Base-by-base conservation (phyloP, 1,140 invertebrate genomes). In the Habropoda laboriosa region DNA sequence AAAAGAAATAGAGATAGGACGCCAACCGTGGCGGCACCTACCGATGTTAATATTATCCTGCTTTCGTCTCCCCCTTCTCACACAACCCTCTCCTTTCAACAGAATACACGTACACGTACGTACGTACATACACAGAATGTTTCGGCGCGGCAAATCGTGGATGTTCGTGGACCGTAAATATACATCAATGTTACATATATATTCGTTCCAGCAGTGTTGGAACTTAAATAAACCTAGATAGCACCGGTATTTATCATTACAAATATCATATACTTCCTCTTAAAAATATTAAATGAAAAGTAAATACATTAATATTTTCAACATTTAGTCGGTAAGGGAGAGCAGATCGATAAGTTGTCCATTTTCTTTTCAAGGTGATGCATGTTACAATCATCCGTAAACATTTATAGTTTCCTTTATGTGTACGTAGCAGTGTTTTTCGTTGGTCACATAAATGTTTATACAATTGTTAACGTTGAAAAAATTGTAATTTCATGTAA, bases 311-410 rank as follows among this genome's bases (percentile, higher is more conserved):
- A 40, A n/a, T 55, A 58, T 53, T 40, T 51, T 47, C 30, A 38
- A 75, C 42, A 53, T 63, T 32, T 82, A 79, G 79, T 86, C 60
- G 78, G 70, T 74, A 83, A 82, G 78, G 79, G 88, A 86, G 81
- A 74, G 66, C 87, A 88, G 88, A 92, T 92, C 92, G 89, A 93
- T 93, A 92, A 86, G 88, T 85, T 89, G 90, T 88, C 83, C 89
- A 88, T 89, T 90, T 89, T 89, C 88, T 90, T 89, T 91, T 77
- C 68, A 57, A 83, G 70, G 21, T 45, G 74, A 79, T 58, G 60
- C 75, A 57, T 66, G 75, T 74, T n/a, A 61, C 35, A 70, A 80
- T 49, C 38, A 40, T 72, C 7, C 7, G 12, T 24, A 75, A 67
- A 75, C 57, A 75, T 53, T 75, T 30, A 0, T 49, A 66, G 3